phyloP scores from a whole-genome alignment of 1,140 invertebrate species.

The Leptopilina boulardi region DNA sequence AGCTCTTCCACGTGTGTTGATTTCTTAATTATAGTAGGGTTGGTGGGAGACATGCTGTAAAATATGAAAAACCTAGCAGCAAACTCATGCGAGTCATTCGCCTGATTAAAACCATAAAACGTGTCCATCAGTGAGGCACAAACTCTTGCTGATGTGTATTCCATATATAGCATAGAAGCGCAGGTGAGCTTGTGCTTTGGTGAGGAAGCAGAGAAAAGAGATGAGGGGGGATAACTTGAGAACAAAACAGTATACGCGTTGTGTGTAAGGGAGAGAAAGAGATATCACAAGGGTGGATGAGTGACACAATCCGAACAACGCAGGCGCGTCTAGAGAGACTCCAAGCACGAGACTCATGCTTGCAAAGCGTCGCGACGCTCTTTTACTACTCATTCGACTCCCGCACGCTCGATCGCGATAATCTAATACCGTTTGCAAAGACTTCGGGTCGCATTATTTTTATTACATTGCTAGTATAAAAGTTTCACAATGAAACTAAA shows the following conservation, averaged over 20 bases:
- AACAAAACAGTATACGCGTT: not conserved
- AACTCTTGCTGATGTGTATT: not conserved
- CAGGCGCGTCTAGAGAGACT: conserved; percentile 22
- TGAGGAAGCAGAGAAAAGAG: not conserved
- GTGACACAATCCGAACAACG: conserved; percentile 28
- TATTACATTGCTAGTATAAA: not conserved
- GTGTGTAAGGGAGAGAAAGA: not conserved
- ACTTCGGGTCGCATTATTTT: not conserved
- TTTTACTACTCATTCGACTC: conserved; percentile 22
- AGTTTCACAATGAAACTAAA: too few species aligned
- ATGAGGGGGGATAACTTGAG: conserved; percentile 24
- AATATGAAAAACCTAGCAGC: not conserved
- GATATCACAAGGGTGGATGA: conserved; percentile 17
- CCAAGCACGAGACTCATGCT: conserved; percentile 20
- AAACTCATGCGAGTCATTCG: conserved; percentile 4
- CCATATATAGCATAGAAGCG: not conserved
- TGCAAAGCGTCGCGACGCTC: conserved; percentile 1
- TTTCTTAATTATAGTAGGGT: not conserved
- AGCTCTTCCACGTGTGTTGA: conserved; percentile 11
- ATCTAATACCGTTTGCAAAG: not conserved
- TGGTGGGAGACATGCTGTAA: not conserved
- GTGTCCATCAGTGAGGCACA: conserved; percentile 1
- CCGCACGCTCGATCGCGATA: conserved; percentile 7
- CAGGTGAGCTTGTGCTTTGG: not conserved
- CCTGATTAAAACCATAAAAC: conserved; percentile 21